Evolutionary conservation across 2,888 invertebrate species (phyloP).

Genomic region (Pterostichus niger): DNA sequence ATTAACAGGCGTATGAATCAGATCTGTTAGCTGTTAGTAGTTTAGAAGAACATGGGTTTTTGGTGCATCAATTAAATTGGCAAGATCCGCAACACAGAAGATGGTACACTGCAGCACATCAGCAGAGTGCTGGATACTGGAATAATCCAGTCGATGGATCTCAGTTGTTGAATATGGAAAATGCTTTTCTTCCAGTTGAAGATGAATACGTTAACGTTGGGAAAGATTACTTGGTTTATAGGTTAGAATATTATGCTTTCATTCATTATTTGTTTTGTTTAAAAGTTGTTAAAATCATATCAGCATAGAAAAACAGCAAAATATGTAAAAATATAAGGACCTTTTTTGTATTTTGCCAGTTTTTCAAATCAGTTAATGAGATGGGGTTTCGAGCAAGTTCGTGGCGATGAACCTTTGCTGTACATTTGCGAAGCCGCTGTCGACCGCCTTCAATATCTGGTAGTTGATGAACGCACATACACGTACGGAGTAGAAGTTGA

Average conservation of each 20-base stretch:
- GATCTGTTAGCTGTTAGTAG: conserved; percentile 90
- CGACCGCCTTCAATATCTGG: conserved; percentile 84
- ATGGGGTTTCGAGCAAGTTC: conserved; percentile 92
- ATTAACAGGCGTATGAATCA: conserved; percentile 84
- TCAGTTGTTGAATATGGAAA: conserved; percentile 87
- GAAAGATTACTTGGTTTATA: conserved; percentile 89
- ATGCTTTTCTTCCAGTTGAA: conserved; percentile 87
- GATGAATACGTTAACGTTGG: conserved; percentile 78
- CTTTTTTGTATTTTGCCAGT: conserved; percentile 74
- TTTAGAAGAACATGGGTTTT: conserved; percentile 92
- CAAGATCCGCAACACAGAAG: conserved; percentile 91
- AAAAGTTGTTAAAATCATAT: too few relatives aligned
- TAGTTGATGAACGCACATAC: conserved; percentile 88
- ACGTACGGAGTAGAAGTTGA: conserved; percentile 91
- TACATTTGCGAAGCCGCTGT: conserved; percentile 94
- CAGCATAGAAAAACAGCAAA: too few relatives aligned
- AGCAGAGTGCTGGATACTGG: conserved; percentile 88
- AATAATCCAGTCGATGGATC: conserved; percentile 91
- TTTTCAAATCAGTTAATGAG: conserved; percentile 85
- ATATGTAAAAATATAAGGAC: too few relatives aligned
- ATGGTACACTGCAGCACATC: conserved; percentile 92
- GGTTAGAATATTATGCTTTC: conserved; percentile 74
- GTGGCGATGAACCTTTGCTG: conserved; percentile 86
- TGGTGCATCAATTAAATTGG: conserved; percentile 88
- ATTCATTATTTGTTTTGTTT: too few relatives aligned